Evolutionary conservation across 2,888 invertebrate genomes (phyloP).

Genomic region (Synanthedon andrenaeformis): DNA sequence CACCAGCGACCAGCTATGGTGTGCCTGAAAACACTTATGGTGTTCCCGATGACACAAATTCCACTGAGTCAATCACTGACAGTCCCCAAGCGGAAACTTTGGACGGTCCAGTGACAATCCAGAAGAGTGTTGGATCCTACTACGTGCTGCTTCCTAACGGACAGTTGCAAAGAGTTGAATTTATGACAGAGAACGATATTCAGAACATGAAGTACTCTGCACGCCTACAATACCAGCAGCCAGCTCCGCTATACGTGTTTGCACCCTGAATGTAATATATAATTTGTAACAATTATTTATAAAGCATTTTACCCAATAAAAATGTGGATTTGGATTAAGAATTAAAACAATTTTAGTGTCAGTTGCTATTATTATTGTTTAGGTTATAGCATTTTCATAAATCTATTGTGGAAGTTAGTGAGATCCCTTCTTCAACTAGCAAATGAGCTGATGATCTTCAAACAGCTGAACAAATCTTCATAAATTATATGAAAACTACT

Average conservation of each 20-base stretch:
- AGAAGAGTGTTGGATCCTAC: slow-evolving; percentile 70
- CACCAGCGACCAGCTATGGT: slow-evolving; percentile 37
- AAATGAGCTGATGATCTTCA: no score
- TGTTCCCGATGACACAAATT: slow-evolving; percentile 33
- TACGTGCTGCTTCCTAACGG: slow-evolving; percentile 75
- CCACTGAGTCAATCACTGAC: slow-evolving; percentile 24
- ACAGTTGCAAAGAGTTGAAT: slow-evolving; percentile 71
- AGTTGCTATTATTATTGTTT: no score
- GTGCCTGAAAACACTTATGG: slow-evolving; percentile 38
- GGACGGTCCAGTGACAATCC: slow-evolving; percentile 49
- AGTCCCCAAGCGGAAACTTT: slow-evolving; percentile 44
- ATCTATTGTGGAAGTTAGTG: no score
- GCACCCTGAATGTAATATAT: slow-evolving; percentile 20
- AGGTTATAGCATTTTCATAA: no score
- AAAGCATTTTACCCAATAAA: no score
- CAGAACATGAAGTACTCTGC: slow-evolving; percentile 74
- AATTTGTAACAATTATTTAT: not conserved
- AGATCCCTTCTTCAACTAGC: no score
- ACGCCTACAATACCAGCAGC: slow-evolving; percentile 62
- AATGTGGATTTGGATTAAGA: no score
- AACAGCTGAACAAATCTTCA: no score
- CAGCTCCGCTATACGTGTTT: slow-evolving; percentile 41
- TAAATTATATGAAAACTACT: no score
- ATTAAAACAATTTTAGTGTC: no score
- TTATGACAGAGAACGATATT: slow-evolving; percentile 59